Conservation (phyloP, 2,797 vertebrate species). For the Dendrocincla fuliginosa region DNA sequence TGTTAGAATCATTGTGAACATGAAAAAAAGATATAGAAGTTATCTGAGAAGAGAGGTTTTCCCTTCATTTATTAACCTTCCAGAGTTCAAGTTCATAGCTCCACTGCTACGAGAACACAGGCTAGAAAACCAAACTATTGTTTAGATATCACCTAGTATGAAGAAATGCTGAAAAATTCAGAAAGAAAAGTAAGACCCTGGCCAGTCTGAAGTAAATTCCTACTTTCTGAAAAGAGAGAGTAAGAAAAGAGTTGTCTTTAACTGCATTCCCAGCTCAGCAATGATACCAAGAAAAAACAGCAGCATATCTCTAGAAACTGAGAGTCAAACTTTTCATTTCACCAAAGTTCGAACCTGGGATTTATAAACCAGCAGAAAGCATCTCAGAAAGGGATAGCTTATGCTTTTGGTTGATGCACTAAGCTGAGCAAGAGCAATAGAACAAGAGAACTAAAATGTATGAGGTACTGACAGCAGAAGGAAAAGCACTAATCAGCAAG, state of each 20-base stretch:
- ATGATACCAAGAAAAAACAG: neutral
- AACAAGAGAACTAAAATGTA: neutral
- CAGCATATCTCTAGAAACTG: neutral
- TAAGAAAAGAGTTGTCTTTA: neutral
- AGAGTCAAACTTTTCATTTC: neutral
- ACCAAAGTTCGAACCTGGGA: neutral
- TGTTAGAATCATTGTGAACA: neutral
- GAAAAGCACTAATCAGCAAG: neutral
- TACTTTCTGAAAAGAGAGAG: neutral
- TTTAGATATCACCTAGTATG: neutral
- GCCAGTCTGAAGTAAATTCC: neutral
- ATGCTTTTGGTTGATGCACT: neutral
- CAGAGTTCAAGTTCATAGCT: neutral
- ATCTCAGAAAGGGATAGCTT: neutral
- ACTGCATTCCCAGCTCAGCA: neutral
- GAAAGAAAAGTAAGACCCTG: fast-evolving
- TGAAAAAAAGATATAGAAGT: neutral
- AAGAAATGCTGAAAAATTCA: neutral
- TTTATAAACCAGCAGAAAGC: neutral
- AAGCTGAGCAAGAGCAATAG: neutral
- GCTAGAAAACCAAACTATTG: neutral
- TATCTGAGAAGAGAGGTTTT: neutral
- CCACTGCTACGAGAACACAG: neutral
- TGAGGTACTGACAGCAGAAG: neutral
- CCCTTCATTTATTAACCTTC: neutral